Conservation (phyloP, 2,888 invertebrate species). For the Conomelus anceps region DNA sequence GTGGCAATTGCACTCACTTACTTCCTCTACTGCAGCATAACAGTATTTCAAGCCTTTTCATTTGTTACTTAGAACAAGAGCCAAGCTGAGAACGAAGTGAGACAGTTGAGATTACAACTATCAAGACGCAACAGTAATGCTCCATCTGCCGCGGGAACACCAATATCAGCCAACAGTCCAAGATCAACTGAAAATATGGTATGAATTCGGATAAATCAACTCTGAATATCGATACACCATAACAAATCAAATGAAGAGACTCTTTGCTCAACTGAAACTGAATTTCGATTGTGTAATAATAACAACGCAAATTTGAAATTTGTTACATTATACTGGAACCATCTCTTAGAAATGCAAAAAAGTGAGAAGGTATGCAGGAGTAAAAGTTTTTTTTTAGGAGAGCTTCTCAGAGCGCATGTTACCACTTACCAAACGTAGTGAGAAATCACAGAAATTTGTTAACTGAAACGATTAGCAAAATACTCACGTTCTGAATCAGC, state of each 20-base stretch:
- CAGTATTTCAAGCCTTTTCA: neutral
- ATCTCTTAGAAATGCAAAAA: neutral
- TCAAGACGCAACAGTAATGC: constrained; percentile 21
- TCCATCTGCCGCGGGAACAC: constrained; percentile 11
- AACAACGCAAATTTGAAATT: neutral
- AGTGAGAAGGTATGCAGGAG: too few relatives aligned
- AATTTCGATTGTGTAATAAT: neutral
- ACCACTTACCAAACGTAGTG: neutral
- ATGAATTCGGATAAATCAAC: neutral
- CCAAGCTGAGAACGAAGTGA: constrained; percentile 21
- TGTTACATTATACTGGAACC: neutral
- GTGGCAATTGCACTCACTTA: neutral
- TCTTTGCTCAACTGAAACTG: neutral
- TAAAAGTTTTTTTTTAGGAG: too few relatives aligned
- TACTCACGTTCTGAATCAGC: neutral
- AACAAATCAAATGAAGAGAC: neutral
- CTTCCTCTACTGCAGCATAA: neutral
- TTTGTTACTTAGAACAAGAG: constrained; percentile 21
- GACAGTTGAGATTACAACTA: constrained; percentile 5
- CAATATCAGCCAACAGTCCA: constrained; percentile 19
- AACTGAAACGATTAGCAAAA: neutral
- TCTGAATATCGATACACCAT: neutral
- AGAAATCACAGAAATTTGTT: neutral
- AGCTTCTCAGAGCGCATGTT: neutral
- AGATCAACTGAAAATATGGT: neutral